Percentiles rank a stretch among this genome's conserved stretches.
phyloP scores from a whole-genome alignment of 2,113 vertebrate species.

The Andinoacara biseriatus region DNA sequence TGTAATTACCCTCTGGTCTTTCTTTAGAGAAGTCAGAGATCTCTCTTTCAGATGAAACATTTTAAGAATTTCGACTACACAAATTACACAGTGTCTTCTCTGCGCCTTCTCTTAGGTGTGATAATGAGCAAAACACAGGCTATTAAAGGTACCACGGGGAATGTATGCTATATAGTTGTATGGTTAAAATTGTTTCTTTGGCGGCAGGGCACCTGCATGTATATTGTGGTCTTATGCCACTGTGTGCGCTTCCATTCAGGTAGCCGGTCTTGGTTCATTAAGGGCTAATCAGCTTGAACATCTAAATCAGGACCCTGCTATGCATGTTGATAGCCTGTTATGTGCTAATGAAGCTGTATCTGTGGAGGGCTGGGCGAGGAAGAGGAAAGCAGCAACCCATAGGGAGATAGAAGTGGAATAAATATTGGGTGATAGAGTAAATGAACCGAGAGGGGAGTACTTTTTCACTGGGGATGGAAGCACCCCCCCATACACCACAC shows the following conservation, averaged over 20 bases:
- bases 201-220: neutral
- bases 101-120: neutral
- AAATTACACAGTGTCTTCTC: conserved; percentile 4
- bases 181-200: conserved; percentile 20
- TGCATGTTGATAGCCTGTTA: conserved; percentile 82
- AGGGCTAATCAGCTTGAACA: conserved; percentile 76
- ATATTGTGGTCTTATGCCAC: conserved; percentile 34
- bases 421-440: conserved; percentile 52
- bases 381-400: conserved; percentile 49
- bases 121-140: conserved; percentile 1
- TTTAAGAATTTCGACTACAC: conserved; percentile 6
- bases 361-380: conserved; percentile 17
- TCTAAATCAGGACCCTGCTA: conserved; percentile 77
- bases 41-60: neutral
- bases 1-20: neutral
- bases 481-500: neutral
- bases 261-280: conserved; percentile 66
- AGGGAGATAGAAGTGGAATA: conserved; percentile 65
- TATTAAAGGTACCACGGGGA: neutral
- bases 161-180: conserved; percentile 11
- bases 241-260: conserved; percentile 65
- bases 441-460: conserved; percentile 31
- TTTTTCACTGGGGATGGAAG: conserved; percentile 9
- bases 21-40: neutral
- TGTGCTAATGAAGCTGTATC: conserved; percentile 75